Evolutionary conservation across 2,888 invertebrate species (phyloP).

Genomic region (Cremastinae sp.): DNA sequence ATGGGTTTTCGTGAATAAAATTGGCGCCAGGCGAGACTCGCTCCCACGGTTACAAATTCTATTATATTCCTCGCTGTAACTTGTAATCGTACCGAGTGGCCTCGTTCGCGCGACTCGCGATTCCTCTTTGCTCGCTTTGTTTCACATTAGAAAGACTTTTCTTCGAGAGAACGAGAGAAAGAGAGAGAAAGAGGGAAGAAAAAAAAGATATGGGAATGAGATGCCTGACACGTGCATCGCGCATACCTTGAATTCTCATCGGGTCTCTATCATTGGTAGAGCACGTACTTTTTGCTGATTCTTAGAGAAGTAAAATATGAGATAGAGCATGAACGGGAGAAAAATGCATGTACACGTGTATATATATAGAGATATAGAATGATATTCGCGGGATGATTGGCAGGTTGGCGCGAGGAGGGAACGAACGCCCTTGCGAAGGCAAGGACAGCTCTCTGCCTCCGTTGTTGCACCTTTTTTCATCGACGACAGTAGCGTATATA

Average conservation of each 20-base stretch:
- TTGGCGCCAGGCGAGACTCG: conserved; percentile 50
- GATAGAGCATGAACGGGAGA: not conserved
- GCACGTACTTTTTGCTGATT: too few species aligned
- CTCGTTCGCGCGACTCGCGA: not conserved
- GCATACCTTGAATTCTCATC: not conserved
- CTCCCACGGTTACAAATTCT: conserved; percentile 58
- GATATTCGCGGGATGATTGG: too few species aligned
- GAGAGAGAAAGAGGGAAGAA: too few species aligned
- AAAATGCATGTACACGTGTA: too few species aligned
- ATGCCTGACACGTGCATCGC: conserved; percentile 27
- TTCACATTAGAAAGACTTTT: too few species aligned
- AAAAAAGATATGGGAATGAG: not conserved
- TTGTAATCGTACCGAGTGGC: too few species aligned
- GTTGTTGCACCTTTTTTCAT: conserved; percentile 31
- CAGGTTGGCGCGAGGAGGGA: too few species aligned
- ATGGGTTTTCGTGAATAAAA: conserved; percentile 38
- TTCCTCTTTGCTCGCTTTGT: conserved; percentile 33
- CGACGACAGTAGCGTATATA: conserved; percentile 45
- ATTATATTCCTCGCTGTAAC: conserved; percentile 20
- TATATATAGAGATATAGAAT: too few species aligned
- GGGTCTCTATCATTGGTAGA: too few species aligned
- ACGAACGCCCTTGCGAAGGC: conserved; percentile 62
- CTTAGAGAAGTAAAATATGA: not conserved
- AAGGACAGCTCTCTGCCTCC: conserved; percentile 60
- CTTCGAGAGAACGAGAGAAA: too few species aligned